These are phyloP conservation scores for Folsomia manolachei DNA, from an alignment of 2,888 invertebrate species.

Conservation along the genomic window DNA sequence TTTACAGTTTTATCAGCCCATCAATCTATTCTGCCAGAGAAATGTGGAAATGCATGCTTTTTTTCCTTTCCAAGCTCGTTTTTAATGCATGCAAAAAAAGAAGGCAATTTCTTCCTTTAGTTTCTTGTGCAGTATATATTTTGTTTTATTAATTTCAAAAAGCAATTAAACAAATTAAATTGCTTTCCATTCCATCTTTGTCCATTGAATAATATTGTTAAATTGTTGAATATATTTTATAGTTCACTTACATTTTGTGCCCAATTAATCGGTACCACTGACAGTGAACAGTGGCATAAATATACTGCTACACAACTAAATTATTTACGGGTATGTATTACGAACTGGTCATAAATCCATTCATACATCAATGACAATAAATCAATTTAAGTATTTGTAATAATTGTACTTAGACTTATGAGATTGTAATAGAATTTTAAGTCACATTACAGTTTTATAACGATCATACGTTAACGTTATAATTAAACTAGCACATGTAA, in stretches of 20 bases:
- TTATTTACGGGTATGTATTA: background rate
- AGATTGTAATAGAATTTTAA: background rate
- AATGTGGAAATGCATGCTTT: too few species aligned
- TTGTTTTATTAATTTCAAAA: background rate
- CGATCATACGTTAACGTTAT: too few species aligned
- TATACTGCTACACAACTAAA: too few species aligned
- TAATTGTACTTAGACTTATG: background rate
- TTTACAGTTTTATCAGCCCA: background rate
- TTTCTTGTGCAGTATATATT: background rate
- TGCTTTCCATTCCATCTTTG: background rate
- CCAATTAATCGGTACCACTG: background rate
- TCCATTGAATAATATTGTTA: background rate
- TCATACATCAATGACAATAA: background rate
- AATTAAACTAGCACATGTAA: too few species aligned
- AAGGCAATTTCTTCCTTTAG: background rate
- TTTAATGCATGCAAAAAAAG: background rate
- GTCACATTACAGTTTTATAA: background rate
- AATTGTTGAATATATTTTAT: background rate
- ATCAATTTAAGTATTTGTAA: background rate
- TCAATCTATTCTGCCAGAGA: background rate
- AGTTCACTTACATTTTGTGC: background rate
- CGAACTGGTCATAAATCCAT: background rate
- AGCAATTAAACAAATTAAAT: background rate
- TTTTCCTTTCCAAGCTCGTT: background rate
- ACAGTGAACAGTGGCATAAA: too few species aligned